Evolutionary conservation across 2,888 invertebrate species (phyloP), one percentile per base, ranked within the genome.

Genomic region (Enchytraeus crypticus): DNA sequence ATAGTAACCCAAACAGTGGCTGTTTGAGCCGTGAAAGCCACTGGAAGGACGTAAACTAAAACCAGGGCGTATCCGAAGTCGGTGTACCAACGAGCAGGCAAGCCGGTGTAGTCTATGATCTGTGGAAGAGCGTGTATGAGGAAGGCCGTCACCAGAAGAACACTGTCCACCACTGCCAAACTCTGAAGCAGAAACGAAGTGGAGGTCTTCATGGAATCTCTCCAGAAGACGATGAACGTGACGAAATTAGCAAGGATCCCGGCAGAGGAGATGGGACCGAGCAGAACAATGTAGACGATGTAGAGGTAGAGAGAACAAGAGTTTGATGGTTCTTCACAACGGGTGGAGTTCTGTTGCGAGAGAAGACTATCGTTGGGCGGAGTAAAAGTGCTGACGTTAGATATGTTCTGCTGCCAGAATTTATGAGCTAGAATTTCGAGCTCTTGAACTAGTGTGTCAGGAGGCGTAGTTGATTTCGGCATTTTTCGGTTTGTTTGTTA

Each of bases 201-300:
- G n/a, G 69, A 69, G 8, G 69, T 69, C 61, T 69, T 69, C 54
- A 67, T 60, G 26, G 60, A 64, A 64, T 69, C 69, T 56, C 55
- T 63, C 51, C 62, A 53, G 60, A 69, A 69, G 14, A 69, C 65
- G 29, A 51, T 34, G 56, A 63, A 67, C 18, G 68, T 51, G 14
- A 61, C 30, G n/a, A 63, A 56, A 53, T 69, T 69, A 8, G 67
- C 69, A 32, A 69, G 49, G 14, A 64, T 26, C 3, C 66, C 66
- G 5, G 63, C 34, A 23, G 65, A 46, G 49, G 62, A 60, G 23
- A 66, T 45, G 2, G 45, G 11, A 0, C 66, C 65, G 18, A 63
- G 33, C 49, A 66, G 26, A 3, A 66, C 32, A 1, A 63, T 63
- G 54, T 66, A 63, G 34, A 65, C 60, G 32, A 63, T 33, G 60